Base-by-base conservation (phyloP, 2,113 vertebrate genomes). In the Rana temporaria region DNA sequence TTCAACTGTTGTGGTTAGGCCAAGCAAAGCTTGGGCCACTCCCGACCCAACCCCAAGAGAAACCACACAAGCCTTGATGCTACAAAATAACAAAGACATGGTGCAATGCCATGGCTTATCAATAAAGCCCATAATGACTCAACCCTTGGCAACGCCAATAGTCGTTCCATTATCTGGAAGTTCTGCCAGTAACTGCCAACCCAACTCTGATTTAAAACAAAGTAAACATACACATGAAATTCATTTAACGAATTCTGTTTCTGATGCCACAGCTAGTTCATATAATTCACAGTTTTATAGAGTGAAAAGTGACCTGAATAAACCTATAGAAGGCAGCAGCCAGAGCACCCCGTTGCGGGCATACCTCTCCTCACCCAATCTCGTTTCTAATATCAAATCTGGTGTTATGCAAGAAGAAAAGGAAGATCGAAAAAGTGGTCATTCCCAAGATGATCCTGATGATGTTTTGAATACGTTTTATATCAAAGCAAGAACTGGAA, bases 21-120 rank as follows among this genome's bases (percentile, higher is more conserved):
- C 86, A 80, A 88, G 71, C 80, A 89, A 86, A 90, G 77, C 82
- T 20, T 89, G 87, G 87, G 73, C 79, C 32, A 81, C 68, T 73
- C 79, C 86, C 72, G 81, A 87, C 79, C 79, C 84, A 74, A 4
- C 70, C 86, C 79, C 85, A n/a, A 85, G 74, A 79, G 87, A 92
- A 81, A 73, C 57, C 83, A 65, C 84, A 90, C 82, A 79, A 83
- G 34, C 85, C 86, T 88, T 87, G 55, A 85, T 85, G 82, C 87
- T 90, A 87, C 88, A 91, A 55, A 85, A 85, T 84, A 82, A 85
- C 76, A 86, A 84, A 84, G 88, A 92, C 86, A 74, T 89, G 83
- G 87, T 70, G 71, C 90, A 90, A 66, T 89, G 88, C 80, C 86
- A 82, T 26, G 87, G 24, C 82, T 70, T 63, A 26, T 5, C 85